Evolutionary conservation across 2,888 invertebrate genomes (phyloP).

Genomic region (Leptopilina drosophilae): DNA sequence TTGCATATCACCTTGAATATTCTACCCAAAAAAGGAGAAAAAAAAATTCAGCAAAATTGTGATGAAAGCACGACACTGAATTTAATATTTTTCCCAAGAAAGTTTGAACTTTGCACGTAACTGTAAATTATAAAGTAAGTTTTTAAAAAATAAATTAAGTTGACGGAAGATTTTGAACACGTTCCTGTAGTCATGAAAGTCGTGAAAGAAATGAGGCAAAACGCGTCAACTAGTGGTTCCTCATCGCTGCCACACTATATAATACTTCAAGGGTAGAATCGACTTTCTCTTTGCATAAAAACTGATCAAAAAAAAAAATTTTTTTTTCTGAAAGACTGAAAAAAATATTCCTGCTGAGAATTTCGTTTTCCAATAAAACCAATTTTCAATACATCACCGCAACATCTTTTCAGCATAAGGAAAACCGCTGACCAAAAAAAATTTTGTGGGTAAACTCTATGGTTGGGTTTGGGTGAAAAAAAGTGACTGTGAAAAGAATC

Average conservation of each 20-base stretch:
- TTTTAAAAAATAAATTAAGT: neutral
- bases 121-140: slow-evolving; percentile 5
- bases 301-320: slow-evolving; percentile 37
- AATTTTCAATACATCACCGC: neutral
- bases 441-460: neutral
- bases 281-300: slow-evolving; percentile 62
- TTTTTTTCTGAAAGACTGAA: neutral
- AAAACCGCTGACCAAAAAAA: neutral
- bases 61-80: neutral
- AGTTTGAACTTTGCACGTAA: neutral
- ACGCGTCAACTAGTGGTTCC: slow-evolving; percentile 14
- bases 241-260: neutral
- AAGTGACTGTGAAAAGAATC: too few species aligned
- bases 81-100: neutral
- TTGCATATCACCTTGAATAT: neutral
- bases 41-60: too few species aligned
- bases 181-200: slow-evolving; percentile 39
- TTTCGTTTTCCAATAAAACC: neutral
- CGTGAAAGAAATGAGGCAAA: slow-evolving; percentile 52
- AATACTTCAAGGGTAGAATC: slow-evolving; percentile 42
- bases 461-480: too few species aligned
- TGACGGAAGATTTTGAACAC: slow-evolving; percentile 1
- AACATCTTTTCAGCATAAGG: neutral
- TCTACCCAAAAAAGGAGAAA: too few species aligned
- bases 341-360: neutral